These are phyloP conservation scores for Neolamprologus modestus DNA, from an alignment of 2,113 vertebrate genomes.

Conservation along the genomic window DNA sequence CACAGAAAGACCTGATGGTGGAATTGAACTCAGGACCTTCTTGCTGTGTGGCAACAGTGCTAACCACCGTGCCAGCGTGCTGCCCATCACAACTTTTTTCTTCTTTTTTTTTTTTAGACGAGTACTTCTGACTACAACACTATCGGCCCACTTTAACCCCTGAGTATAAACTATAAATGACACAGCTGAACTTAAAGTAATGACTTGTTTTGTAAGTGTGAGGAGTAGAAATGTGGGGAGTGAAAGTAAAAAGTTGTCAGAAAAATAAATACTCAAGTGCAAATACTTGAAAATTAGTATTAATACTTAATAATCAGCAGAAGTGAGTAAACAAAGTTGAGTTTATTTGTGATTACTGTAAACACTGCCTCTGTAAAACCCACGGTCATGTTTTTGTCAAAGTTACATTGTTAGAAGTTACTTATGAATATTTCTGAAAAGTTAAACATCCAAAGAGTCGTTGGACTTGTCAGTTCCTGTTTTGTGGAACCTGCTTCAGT, in stretches of 20 bases:
- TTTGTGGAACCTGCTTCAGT: background rate
- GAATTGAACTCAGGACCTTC: too few relatives aligned
- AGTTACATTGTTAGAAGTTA: background rate
- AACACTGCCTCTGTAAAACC: background rate
- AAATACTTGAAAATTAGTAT: background rate
- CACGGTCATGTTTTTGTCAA: fast-evolving
- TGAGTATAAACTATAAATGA: background rate
- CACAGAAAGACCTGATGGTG: too few relatives aligned
- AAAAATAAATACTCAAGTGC: background rate
- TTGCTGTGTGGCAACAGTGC: too few relatives aligned
- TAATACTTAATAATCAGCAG: fast-evolving
- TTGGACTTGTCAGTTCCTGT: background rate
- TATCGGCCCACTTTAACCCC: background rate
- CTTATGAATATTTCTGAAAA: background rate
- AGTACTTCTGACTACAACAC: background rate
- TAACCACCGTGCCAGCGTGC: too few relatives aligned
- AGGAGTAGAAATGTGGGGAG: background rate
- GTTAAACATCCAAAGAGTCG: background rate
- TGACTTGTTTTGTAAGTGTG: background rate
- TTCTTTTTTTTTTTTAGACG: background rate
- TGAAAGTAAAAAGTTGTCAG: background rate
- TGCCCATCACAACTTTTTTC: background rate
- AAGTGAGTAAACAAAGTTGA: background rate
- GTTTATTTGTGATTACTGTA: background rate
- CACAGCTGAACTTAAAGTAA: background rate